These are phyloP conservation scores for Azemiops feae DNA, from an alignment of 2,113 vertebrate species.

Conservation along the genomic window DNA sequence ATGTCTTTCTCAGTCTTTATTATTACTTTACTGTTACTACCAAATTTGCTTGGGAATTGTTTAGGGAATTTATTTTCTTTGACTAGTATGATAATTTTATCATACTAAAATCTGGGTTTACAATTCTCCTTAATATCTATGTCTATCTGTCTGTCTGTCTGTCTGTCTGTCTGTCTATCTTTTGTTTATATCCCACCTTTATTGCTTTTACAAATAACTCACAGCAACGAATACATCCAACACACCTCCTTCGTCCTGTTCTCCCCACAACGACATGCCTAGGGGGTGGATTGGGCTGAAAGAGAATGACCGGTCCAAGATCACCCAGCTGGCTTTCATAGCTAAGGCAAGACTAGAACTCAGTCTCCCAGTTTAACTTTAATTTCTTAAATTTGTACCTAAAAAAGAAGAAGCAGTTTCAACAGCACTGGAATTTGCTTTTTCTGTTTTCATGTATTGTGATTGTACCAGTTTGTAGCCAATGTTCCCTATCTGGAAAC, in stretches of 20 bases:
- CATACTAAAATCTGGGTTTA: not conserved
- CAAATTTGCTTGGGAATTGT: not conserved
- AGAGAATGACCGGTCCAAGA: not conserved
- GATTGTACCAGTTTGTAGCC: not conserved
- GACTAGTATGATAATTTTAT: not conserved
- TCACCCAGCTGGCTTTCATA: not conserved
- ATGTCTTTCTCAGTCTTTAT: not conserved
- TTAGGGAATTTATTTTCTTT: not conserved
- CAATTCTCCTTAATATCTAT: not conserved
- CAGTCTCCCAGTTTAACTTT: not conserved
- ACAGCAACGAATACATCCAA: not conserved
- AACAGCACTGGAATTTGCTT: not conserved
- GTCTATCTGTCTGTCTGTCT: too few relatives aligned
- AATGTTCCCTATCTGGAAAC: not conserved
- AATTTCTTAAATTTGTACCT: not conserved
- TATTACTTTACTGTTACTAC: not conserved
- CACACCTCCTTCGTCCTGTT: not conserved
- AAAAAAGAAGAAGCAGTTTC: not conserved
- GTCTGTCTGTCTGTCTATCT: too few relatives aligned
- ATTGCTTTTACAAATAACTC: not conserved
- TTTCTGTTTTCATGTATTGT: not conserved
- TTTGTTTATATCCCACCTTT: not conserved
- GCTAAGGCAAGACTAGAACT: not conserved
- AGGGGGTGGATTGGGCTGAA: not conserved
- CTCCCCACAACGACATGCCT: not conserved